A percentile compares a stretch with the other conserved stretches of the same genome.
These are phyloP conservation scores for Mus pahari DNA, from an alignment of 2,113 vertebrate genomes.

Conservation along the genomic window DNA sequence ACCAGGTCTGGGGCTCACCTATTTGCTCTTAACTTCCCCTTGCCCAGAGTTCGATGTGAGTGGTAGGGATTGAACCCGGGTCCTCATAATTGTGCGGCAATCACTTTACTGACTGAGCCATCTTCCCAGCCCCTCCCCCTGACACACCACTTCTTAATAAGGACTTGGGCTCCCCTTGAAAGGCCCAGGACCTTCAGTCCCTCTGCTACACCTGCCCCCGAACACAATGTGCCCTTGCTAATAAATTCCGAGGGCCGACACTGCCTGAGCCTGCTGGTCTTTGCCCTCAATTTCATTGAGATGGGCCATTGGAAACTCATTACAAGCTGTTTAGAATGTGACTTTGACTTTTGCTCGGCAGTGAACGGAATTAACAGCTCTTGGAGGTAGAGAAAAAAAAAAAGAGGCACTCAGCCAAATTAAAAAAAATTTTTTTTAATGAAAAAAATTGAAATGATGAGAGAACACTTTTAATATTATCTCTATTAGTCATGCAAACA, in stretches of 20 bases:
- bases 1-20: background rate
- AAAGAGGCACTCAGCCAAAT: constrained; percentile 88
- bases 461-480: constrained; percentile 87
- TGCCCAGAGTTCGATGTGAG: background rate
- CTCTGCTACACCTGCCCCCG: constrained; percentile 77
- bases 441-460: constrained; percentile 81
- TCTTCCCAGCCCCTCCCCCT: background rate
- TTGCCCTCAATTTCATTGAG: constrained; percentile 94
- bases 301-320: constrained; percentile 95
- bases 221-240: constrained; percentile 82
- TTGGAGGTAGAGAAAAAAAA: constrained; percentile 88
- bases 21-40: background rate
- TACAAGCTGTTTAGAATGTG: constrained; percentile 94
- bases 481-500: constrained; percentile 89
- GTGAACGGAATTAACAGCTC: constrained; percentile 93
- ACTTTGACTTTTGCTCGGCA: constrained; percentile 93
- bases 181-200: constrained; percentile 69
- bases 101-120: background rate
- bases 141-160: constrained; percentile 61
- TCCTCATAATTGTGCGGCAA: background rate
- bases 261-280: constrained; percentile 90
- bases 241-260: constrained; percentile 90
- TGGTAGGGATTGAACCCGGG: background rate
- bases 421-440: constrained; percentile 75
- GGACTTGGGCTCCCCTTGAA: constrained; percentile 21